Evolutionary conservation across 2,888 invertebrate genomes (phyloP), one percentile per base, ranked within the genome.

Genomic region (Steinernema hermaphroditum): DNA sequence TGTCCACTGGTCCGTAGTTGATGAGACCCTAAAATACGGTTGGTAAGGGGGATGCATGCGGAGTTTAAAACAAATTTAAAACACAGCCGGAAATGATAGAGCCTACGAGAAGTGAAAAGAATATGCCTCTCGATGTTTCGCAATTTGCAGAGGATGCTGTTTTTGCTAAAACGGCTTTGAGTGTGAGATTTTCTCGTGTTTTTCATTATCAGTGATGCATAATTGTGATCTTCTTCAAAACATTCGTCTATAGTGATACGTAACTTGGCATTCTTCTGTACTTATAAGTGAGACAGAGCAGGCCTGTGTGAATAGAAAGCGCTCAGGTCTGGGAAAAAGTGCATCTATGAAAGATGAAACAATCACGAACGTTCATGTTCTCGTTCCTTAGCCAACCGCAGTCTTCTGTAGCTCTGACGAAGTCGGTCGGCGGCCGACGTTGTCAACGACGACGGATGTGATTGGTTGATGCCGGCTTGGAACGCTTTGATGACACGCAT

Each of bases 401-500:
- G 74, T 27, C 85, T 79, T 29, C 85, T 77, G 71, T 83, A 83
- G 19, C 78, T 78, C 54, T 85, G 84, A 14, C 85, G 82, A 24
- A 85, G 79, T 22, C 85, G 81, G 46, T 85, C 85, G 29, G 84
- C 82, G 1, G 85, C 85, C 27, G 83, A 81, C 16, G 83, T 77
- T 19, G 85, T 85, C 72, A 85, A 76, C 24, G 84, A 84, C 29
- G 80, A 81, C 9, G 85, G 85, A 73, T 85, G 84, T 8, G 83
- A 82, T 68, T 78, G 78, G 74, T 80, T 80, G 71, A 78, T 78
- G 19, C 72, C 75, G 8, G 83, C 78, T 73, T 85, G 85, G 80
- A 85, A 85, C 49, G 85, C 85, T 62, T 82, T 80, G 43, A 85
- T 82, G 9, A 85, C 85, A 24, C 85, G 83, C 80, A 86, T 85